These are phyloP conservation scores for Bathynomus jamesi DNA, from an alignment of 1,140 invertebrate genomes.

Conservation along the genomic window DNA sequence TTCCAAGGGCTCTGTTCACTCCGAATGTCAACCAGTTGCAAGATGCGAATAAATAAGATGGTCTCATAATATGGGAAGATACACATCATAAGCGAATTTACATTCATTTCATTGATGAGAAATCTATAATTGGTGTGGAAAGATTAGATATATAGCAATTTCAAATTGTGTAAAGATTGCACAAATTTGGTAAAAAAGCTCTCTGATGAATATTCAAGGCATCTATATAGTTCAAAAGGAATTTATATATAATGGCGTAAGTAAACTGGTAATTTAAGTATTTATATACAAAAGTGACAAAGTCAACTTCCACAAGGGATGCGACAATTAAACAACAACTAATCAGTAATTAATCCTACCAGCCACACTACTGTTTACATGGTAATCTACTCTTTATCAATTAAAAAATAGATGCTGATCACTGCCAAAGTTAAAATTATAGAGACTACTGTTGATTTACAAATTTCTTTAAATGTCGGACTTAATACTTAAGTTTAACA, in stretches of 20 bases:
- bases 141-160: neutral
- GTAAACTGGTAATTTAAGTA: neutral
- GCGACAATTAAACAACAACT: too few relatives aligned
- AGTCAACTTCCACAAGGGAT: too few relatives aligned
- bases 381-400: too few relatives aligned
- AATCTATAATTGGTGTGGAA: constrained; percentile 52
- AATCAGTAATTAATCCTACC: too few relatives aligned
- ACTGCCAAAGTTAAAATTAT: too few relatives aligned
- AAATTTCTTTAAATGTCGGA: too few relatives aligned
- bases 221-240: neutral
- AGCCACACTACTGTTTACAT: too few relatives aligned
- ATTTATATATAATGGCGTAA: neutral
- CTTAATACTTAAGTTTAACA: too few relatives aligned
- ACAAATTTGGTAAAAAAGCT: neutral
- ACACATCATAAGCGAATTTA: constrained; percentile 64
- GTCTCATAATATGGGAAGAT: constrained; percentile 88
- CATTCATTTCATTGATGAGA: constrained; percentile 79
- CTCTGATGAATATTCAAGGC: neutral
- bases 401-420: too few relatives aligned
- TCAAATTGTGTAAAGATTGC: neutral
- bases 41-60: constrained; percentile 69
- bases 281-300: neutral
- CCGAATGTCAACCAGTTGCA: neutral
- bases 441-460: too few relatives aligned
- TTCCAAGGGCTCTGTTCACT: neutral